A percentile compares a stretch with the other conserved stretches of the same genome.
Conservation (phyloP, 2,797 vertebrate species). For the Liasis olivaceus region DNA sequence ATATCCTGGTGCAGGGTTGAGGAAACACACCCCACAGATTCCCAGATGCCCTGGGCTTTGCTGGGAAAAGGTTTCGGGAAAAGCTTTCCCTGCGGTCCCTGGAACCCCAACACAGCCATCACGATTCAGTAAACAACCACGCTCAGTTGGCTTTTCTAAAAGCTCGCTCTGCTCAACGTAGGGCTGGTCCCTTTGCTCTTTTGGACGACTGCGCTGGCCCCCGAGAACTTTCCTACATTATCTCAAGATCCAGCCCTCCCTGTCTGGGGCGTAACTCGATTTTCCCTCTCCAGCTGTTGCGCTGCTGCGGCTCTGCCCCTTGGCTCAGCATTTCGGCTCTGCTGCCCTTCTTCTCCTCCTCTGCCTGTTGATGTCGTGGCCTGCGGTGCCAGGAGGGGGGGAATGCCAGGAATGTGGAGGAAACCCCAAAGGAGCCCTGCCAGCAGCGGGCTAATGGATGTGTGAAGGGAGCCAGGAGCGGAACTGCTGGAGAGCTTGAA, state of each 20-base stretch:
- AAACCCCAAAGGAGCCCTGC: not conserved
- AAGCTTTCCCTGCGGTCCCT: too few species aligned
- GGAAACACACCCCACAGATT: not conserved
- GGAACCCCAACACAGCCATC: too few species aligned
- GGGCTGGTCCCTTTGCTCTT: not conserved
- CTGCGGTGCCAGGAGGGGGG: not conserved
- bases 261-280: not conserved
- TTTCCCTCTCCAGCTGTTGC: not conserved
- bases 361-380: not conserved
- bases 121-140: not conserved
- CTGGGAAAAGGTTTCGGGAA: not conserved
- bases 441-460: constrained; percentile 44
- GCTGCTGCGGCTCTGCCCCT: not conserved
- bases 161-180: not conserved
- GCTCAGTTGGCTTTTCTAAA: not conserved
- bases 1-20: not conserved
- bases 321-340: not conserved
- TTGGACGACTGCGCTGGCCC: not conserved
- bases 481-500: not conserved
- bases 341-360: not conserved
- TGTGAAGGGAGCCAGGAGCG: constrained; percentile 40
- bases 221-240: too few species aligned
- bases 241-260: not conserved
- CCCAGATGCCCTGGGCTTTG: not conserved
- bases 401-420: constrained; percentile 16